Evolutionary conservation across 2,888 invertebrate species (phyloP), one percentile per base, ranked within the genome.

Genomic region (Nipponacmea schrenckii): DNA sequence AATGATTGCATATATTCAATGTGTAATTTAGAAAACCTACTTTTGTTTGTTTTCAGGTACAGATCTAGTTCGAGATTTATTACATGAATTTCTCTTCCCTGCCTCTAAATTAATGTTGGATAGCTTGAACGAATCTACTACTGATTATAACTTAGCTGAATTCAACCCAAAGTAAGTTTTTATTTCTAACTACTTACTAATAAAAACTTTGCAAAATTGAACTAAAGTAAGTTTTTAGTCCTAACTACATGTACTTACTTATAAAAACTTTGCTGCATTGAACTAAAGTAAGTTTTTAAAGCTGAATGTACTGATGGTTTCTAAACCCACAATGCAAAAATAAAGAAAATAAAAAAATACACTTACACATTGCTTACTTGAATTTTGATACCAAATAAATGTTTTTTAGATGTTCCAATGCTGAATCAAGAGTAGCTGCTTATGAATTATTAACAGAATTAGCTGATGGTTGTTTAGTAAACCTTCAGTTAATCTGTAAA

Each of bases 31-130:
- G 7, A 39, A 39, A 10, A 5, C 39, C 10, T 39, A 39, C 31
- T 31, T 31, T 4, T 31, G 31, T 39, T 39, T 39, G 39, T 39
- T 76, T 69, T 10, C 70, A 83, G 84, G 84, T 56, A 72, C 80
- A 67, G 73, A 76, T 14, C 72, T 85, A 63, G 82, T 84, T 15
- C 84, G 86, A 46, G 87, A 89, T 68, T 79, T 90, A 46, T 81
- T 90, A 15, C 82, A 87, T 77, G 87, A 89, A 73, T 90, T 90
- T 81, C 83, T 90, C 73, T 91, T 90, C 77, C 90, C 90, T 27
- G 90, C 90, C 12, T 89, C 90, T 44, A 86, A 88, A 67, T 79
- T 88, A 27, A 88, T 89, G 81, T 80, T 81, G 80, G 84, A 84
- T 72, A 83, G 82, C 74, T 78, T 82, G 74, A 82, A 81, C 71